Conservation (phyloP, 1,140 invertebrate species). For the Aphaenogaster ashmeadi region DNA sequence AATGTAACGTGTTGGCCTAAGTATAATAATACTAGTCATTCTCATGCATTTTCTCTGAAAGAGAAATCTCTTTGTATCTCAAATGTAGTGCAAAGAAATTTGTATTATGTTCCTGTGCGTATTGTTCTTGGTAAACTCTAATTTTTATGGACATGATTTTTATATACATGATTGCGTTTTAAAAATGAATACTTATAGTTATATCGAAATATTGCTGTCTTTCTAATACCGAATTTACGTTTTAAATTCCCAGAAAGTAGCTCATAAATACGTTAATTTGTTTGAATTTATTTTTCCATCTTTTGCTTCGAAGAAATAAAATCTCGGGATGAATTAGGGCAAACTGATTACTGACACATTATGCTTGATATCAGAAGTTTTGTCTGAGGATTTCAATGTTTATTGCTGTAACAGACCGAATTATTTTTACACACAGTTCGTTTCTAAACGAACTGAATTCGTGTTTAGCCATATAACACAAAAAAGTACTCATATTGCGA, state of each 20-base stretch:
- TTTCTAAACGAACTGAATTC: conserved; percentile 31
- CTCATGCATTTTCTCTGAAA: conserved; percentile 5
- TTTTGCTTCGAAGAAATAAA: not conserved
- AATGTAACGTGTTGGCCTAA: conserved; percentile 46
- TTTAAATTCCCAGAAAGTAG: not conserved
- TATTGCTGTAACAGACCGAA: not conserved
- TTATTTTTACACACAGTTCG: conserved; percentile 12
- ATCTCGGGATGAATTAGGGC: not conserved
- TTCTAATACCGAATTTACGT: not conserved
- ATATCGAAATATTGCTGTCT: not conserved
- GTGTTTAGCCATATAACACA: conserved; percentile 7
- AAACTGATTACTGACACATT: conserved; percentile 1
- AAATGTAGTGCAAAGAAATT: not conserved
- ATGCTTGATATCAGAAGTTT: not conserved
- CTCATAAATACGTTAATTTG: not conserved
- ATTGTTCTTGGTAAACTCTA: not conserved
- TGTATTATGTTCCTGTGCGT: not conserved
- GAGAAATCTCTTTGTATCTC: not conserved
- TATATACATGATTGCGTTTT: not conserved
- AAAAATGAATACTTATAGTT: not conserved
- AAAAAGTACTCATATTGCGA: conserved; percentile 34
- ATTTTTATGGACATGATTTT: conserved; percentile 10
- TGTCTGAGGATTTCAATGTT: not conserved
- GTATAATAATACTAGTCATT: conserved; percentile 42
- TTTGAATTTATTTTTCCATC: not conserved